phyloP scores from a whole-genome alignment of 2,888 invertebrate genomes.

The Boloria euphrosyne region DNA sequence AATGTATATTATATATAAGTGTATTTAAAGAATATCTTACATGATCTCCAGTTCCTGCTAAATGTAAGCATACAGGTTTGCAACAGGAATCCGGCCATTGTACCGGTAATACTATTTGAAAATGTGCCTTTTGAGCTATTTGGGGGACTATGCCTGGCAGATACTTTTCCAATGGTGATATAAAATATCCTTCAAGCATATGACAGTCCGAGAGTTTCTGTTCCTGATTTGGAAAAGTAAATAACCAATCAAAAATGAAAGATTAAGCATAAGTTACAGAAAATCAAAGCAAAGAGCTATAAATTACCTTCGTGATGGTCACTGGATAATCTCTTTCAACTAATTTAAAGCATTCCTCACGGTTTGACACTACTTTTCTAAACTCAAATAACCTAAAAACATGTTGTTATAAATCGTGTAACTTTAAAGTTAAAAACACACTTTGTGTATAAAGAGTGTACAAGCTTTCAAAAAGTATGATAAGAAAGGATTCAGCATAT shows the following conservation, averaged over 20 bases:
- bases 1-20: too few species aligned
- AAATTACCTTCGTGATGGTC: constrained; percentile 88
- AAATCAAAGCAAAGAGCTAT: neutral
- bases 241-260: neutral
- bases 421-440: neutral
- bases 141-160: constrained; percentile 94
- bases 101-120: constrained; percentile 89
- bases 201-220: constrained; percentile 87
- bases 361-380: constrained; percentile 91
- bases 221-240: constrained; percentile 77
- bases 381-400: constrained; percentile 93
- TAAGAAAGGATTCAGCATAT: neutral
- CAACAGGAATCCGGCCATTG: constrained; percentile 87
- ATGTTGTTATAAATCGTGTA: constrained; percentile 24
- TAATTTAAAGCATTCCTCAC: constrained; percentile 91
- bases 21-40: constrained; percentile 77
- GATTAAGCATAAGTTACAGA: neutral
- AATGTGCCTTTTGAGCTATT: constrained; percentile 91
- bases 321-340: constrained; percentile 92
- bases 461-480: neutral
- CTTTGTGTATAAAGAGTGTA: neutral
- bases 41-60: constrained; percentile 99
- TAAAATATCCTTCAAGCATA: constrained; percentile 93
- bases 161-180: constrained; percentile 90
- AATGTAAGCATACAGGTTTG: constrained; percentile 94